Percentiles rank a stretch among this genome's conserved stretches.
Conservation (phyloP, 2,113 vertebrate genomes). For the Bos indicus region DNA sequence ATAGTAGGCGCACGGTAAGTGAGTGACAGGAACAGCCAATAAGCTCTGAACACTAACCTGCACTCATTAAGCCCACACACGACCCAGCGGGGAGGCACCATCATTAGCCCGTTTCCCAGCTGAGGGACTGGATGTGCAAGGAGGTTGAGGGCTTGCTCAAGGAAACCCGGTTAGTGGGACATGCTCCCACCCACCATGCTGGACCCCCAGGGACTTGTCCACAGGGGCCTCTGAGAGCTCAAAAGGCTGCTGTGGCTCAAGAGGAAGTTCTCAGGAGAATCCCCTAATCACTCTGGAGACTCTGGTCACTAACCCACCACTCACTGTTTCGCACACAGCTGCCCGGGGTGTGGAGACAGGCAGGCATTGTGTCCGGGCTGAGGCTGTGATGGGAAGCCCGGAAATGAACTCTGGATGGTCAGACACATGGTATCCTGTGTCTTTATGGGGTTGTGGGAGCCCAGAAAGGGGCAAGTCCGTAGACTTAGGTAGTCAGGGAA, state of each 20-base stretch:
- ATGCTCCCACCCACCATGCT: rapidly evolving
- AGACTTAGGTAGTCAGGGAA: rapidly evolving
- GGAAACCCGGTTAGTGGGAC: not conserved
- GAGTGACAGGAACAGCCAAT: rapidly evolving
- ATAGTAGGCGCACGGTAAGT: not conserved
- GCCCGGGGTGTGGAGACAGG: rapidly evolving
- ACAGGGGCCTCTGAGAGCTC: not conserved
- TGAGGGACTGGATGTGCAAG: not conserved
- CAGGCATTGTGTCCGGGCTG: not conserved
- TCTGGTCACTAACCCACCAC: no score
- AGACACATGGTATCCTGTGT: not conserved
- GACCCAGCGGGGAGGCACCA: not conserved
- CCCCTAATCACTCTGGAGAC: not conserved
- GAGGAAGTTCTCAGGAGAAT: not conserved
- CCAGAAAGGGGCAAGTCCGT: not conserved
- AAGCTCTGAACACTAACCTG: not conserved
- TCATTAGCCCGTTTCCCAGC: not conserved
- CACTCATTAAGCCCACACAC: not conserved
- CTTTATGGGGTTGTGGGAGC: not conserved
- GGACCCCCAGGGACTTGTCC: not conserved
- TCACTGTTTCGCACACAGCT: rapidly evolving
- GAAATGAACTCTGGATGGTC: not conserved
- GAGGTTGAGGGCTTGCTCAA: not conserved
- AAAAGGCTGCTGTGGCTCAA: not conserved
- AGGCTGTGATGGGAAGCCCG: rapidly evolving